Evolutionary conservation across 2,113 vertebrate genomes (phyloP), one percentile per base, ranked within the genome.

Genomic region (Triplophysa tibetana): DNA sequence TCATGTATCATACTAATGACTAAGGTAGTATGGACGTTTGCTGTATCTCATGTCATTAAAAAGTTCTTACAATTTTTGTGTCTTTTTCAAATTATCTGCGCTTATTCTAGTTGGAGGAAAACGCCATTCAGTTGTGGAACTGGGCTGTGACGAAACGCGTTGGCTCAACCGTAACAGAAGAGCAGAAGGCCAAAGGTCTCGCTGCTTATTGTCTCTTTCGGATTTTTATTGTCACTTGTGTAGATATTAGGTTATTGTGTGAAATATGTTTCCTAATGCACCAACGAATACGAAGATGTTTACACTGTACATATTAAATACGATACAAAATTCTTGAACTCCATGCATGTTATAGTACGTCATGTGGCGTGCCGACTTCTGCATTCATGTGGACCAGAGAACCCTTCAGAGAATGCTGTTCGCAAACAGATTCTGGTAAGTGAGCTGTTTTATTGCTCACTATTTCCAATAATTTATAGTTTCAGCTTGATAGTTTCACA

Each of bases 121-220:
- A 72, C 89, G 94, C 95, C 67, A 5, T 97, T 81, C 94, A 85
- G 62, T 88, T 98, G 81, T 98, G 97, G 97, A 98, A 98, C 87
- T 99, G 96, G 96, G 86, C 91, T 78, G 92, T 96, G 70, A 92
- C 91, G 16, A 96, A 91, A 82, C 93, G 91, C 85, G 63, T 41
- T 2, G 80, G 38, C 43, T 87, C 84, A 33, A 21, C 86, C 50
- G 85, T 98, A 70, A 94, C 7, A 78, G 89, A 91, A 70, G 87
- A 90, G 14, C 94, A 95, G 75, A 94, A 90, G 90, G 93, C 94
- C 83, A 95, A 95, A 91, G 16, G 96, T 98, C 52, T 26, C 0
- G 17, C 11, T 45, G 60, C 13, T 65, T 1, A 67, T 67, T 43
- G 23, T 24, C 21, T 2, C 13, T 50, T 21, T 54, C 3, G 76